Evolutionary conservation across 2,113 vertebrate genomes (phyloP).

Genomic region (Verasper variegatus): DNA sequence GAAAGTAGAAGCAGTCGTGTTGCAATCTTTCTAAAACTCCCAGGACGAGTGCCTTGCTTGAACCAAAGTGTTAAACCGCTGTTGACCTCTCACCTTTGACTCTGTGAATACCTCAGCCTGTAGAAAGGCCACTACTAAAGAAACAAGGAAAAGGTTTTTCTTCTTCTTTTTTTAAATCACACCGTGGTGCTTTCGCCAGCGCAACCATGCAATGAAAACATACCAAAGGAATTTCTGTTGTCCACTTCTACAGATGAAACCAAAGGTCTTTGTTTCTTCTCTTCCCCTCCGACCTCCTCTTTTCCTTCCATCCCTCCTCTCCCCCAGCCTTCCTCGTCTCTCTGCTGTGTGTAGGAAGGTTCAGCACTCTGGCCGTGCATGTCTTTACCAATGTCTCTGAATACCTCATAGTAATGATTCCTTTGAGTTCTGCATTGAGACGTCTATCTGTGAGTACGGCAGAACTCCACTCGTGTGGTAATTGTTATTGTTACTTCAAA

Average conservation of each 20-base stretch:
- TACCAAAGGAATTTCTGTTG: slow-evolving; percentile 94
- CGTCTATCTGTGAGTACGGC: slow-evolving; percentile 92
- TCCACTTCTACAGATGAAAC: slow-evolving; percentile 94
- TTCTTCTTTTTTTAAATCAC: slow-evolving; percentile 75
- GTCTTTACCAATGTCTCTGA: slow-evolving; percentile 96
- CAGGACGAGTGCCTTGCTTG: slow-evolving; percentile 99
- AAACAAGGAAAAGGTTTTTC: slow-evolving; percentile 86
- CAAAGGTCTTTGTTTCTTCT: slow-evolving; percentile 89
- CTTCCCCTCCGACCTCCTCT: slow-evolving; percentile 28
- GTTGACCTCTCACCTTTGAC: slow-evolving; percentile 99
- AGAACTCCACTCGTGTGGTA: slow-evolving; percentile 94
- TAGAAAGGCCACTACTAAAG: slow-evolving; percentile 95
- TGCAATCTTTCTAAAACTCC: slow-evolving; percentile 96
- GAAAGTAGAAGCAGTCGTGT: slow-evolving; percentile 88
- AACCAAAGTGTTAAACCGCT: slow-evolving; percentile 99
- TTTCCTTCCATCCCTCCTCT: slow-evolving; percentile 30
- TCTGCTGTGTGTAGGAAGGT: slow-evolving; percentile 76
- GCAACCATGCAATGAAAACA: slow-evolving; percentile 98
- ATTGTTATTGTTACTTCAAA: slow-evolving; percentile 91
- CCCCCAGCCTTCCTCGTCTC: slow-evolving; percentile 75
- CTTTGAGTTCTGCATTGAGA: slow-evolving; percentile 97
- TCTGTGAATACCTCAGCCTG: slow-evolving; percentile 99
- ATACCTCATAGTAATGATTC: slow-evolving; percentile 99
- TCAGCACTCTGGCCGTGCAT: slow-evolving; percentile 92
- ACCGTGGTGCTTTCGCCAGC: slow-evolving; percentile 97